phyloP scores from a whole-genome alignment of 2,888 invertebrate species.

The Aphodius sticticus region DNA sequence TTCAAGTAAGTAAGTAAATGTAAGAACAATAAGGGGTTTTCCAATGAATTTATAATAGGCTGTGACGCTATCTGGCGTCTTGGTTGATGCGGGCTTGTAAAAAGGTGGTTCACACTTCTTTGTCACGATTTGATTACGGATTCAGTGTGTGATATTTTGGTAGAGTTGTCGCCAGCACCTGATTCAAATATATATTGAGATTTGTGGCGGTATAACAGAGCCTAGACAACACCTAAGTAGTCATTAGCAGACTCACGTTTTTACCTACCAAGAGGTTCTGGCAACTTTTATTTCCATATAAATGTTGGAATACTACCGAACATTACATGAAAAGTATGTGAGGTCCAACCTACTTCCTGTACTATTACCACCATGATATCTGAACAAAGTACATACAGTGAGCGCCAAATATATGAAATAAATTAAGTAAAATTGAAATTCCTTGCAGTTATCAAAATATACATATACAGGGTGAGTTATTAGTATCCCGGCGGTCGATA shows the following conservation, averaged over 20 bases:
- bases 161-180: constrained; percentile 39
- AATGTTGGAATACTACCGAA: background rate
- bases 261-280: background rate
- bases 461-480: too few species aligned
- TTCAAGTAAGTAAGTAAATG: background rate
- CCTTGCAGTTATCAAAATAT: too few species aligned
- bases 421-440: too few species aligned
- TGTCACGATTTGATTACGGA: constrained; percentile 40
- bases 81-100: constrained; percentile 42
- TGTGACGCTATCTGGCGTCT: background rate
- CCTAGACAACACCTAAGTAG: background rate
- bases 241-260: constrained; percentile 4
- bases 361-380: background rate
- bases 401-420: too few species aligned
- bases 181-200: constrained; percentile 41
- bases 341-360: background rate
- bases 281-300: background rate
- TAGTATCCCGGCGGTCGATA: too few species aligned
- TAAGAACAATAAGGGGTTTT: background rate
- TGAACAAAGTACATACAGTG: too few species aligned
- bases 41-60: background rate
- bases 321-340: background rate
- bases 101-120: constrained; percentile 50
- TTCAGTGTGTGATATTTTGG: constrained; percentile 40
- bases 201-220: background rate